Base-by-base conservation (phyloP, 2,888 invertebrate genomes). In the Rambutsinella grinnellia region DNA sequence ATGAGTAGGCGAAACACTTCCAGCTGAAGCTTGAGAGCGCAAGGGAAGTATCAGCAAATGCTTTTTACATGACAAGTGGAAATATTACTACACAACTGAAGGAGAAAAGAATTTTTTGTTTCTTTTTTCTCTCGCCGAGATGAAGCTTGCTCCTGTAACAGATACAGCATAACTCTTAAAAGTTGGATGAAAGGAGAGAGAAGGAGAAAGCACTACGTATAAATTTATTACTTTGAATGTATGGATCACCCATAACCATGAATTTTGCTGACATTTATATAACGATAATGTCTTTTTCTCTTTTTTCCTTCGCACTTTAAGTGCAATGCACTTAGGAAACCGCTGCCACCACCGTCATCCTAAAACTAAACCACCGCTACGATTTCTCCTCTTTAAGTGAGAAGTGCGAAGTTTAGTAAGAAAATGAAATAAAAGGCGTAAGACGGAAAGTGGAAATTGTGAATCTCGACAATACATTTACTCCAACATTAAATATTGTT, bases 231-330 rank as follows among this genome's bases (percentile, higher is more conserved):
- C 74, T 27, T 24, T 67, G 67, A 36, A 58, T 70, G 60, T 65
- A 74, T 69, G 76, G 78, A 76, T 78, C 76, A 80, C 70, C 78
- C 76, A 78, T 78, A 78, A 78, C 78, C 78, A 78, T 80, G 80
- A 80, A 80, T 80, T 78, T 78, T 66, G 65, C 80, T 80, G 80
- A 80, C 80, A 78, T 78, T 80, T 78, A 80, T 80, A 80, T 70
- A 80, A 80, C 79, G 75, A 70, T 79, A 79, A 76, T 79, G 79
- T 71, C 68, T 70, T 70, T 79, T 67, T 72, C 72, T 74, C 61
- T 61, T 57, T 49, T 49, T 36, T 36, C 36, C n/a, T 17, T 74
- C 74, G 53, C 74, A 74, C 74, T 74, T 66, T 74, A 74, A 74
- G 74, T 74, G 74, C 74, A 61, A 74, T 67, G 74, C 74, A 74